A percentile compares a stretch with the other conserved stretches of the same genome.
These are phyloP conservation scores for Chlamydotis undulata DNA, from an alignment of 2,113 vertebrate genomes.

Conservation along the genomic window DNA sequence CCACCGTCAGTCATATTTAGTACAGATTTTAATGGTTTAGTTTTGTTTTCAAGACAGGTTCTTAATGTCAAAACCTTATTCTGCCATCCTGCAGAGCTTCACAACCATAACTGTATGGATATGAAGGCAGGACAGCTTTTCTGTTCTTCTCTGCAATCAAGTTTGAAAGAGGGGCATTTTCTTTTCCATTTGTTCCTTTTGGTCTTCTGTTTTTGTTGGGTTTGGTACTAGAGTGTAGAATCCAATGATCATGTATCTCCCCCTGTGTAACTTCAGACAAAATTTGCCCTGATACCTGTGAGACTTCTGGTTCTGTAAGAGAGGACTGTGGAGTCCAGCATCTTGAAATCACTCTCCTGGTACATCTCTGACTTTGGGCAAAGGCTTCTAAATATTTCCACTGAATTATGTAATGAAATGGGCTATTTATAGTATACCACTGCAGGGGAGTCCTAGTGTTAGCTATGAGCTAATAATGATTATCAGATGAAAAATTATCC, in stretches of 20 bases:
- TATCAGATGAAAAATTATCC: not conserved
- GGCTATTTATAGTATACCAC: slow-evolving; percentile 1
- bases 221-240: not conserved
- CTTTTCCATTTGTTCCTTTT: not conserved
- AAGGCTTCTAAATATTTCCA: slow-evolving; percentile 2
- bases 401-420: not conserved
- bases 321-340: not conserved
- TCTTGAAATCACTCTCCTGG: not conserved
- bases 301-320: not conserved
- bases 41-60: not conserved
- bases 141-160: not conserved
- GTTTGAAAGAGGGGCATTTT: not conserved
- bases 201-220: not conserved
- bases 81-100: not conserved
- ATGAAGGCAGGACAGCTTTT: not conserved
- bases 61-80: not conserved
- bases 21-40: not conserved
- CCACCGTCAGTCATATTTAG: not conserved
- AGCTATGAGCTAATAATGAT: not conserved
- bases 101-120: not conserved
- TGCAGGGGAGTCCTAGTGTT: not conserved
- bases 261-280: not conserved
- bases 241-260: not conserved
- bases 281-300: not conserved
- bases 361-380: not conserved